Conservation (phyloP, 2,888 invertebrate genomes). For the Barypeithes pellucidus region DNA sequence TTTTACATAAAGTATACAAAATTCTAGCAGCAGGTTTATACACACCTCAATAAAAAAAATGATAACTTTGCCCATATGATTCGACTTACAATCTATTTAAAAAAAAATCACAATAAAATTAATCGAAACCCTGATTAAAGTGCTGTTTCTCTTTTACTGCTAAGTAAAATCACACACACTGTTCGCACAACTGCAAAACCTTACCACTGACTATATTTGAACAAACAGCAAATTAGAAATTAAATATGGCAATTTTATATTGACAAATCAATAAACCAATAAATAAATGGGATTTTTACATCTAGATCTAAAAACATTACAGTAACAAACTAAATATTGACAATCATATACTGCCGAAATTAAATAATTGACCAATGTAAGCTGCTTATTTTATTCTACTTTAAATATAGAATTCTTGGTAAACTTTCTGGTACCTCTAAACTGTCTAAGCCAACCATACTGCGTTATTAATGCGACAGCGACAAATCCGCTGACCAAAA, state of each 20-base stretch:
- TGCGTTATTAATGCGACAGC: not conserved
- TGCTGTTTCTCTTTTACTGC: slow-evolving; percentile 54
- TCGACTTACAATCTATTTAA: slow-evolving; percentile 55
- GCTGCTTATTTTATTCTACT: slow-evolving; percentile 35
- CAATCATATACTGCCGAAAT: slow-evolving; percentile 43
- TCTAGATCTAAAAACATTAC: slow-evolving; percentile 45
- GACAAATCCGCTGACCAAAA: not conserved
- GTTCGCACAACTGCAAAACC: slow-evolving; percentile 49
- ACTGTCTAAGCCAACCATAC: not conserved
- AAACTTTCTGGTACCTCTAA: slow-evolving; percentile 26
- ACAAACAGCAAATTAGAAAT: slow-evolving; percentile 53
- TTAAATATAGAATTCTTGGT: slow-evolving; percentile 8
- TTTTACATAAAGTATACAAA: not conserved
- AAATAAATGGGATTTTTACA: slow-evolving; percentile 40
- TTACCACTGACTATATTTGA: slow-evolving; percentile 55
- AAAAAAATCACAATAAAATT: slow-evolving; percentile 59
- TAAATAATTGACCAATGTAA: slow-evolving; percentile 32
- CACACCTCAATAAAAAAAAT: not conserved
- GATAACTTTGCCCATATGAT: slow-evolving; percentile 8
- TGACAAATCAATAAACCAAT: slow-evolving; percentile 38
- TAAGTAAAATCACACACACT: slow-evolving; percentile 44
- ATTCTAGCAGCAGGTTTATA: not conserved
- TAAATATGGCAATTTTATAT: slow-evolving; percentile 55
- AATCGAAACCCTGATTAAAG: slow-evolving; percentile 59
- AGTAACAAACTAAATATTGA: slow-evolving; percentile 41